phyloP scores from a whole-genome alignment of 2,113 vertebrate species.

The Sitta europaea region DNA sequence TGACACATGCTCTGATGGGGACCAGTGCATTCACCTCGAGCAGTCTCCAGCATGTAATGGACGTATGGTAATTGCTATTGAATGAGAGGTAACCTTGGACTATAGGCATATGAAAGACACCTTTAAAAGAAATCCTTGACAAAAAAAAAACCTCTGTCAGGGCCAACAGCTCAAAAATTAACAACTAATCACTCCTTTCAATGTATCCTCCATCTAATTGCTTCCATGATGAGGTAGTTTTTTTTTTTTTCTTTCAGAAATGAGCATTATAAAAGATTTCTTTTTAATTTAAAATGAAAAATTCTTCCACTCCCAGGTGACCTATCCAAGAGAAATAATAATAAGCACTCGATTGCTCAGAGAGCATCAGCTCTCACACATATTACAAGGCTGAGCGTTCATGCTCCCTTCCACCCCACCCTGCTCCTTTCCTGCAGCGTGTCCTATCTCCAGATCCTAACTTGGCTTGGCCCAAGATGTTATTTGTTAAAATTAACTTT shows the following conservation, averaged over 20 bases:
- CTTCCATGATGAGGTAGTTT: constrained; percentile 16
- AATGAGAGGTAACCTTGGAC: constrained; percentile 51
- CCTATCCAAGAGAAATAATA: constrained; percentile 63
- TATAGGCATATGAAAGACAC: constrained; percentile 24
- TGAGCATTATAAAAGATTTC: constrained; percentile 58
- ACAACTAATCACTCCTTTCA: constrained; percentile 41
- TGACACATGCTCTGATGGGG: constrained; percentile 7
- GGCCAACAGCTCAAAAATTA: constrained; percentile 53
- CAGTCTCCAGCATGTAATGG: constrained; percentile 21
- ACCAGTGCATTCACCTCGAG: constrained; percentile 23
- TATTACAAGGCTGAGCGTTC: neutral
- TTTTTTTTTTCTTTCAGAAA: constrained; percentile 21
- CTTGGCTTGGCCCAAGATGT: constrained; percentile 22
- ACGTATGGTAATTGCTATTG: constrained; percentile 40
- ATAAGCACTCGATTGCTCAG: constrained; percentile 46
- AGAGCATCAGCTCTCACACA: constrained; percentile 46
- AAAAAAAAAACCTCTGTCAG: neutral
- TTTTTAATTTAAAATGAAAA: constrained; percentile 69
- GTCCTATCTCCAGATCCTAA: constrained; percentile 63
- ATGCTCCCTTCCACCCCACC: neutral
- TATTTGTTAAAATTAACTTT: constrained; percentile 67
- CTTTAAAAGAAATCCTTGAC: constrained; percentile 25
- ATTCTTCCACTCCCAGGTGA: constrained; percentile 48
- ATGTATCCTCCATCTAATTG: constrained; percentile 44
- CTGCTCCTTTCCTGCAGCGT: neutral